Conservation (phyloP, 2,888 invertebrate genomes). For the Leucophora obtusa region DNA sequence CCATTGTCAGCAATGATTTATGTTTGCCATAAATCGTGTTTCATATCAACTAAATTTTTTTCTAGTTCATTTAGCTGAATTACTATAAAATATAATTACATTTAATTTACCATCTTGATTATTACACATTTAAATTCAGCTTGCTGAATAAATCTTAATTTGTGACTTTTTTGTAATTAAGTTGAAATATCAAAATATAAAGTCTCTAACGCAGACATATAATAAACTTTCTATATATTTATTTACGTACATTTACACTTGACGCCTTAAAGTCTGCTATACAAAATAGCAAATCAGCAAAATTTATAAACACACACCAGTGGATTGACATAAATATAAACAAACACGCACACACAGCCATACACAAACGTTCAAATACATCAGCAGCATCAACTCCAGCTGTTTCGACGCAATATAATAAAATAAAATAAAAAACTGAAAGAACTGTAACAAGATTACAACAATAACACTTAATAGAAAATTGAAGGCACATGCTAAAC, state of each 20-base stretch:
- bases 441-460: conserved; percentile 56
- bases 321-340: conserved; percentile 46
- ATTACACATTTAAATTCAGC: too few species aligned
- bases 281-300: conserved; percentile 57
- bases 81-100: too few species aligned
- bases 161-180: too few species aligned
- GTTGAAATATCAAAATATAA: background rate
- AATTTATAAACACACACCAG: conserved; percentile 39
- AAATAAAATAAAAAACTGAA: conserved; percentile 10
- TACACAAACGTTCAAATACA: background rate
- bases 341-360: conserved; percentile 9
- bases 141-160: too few species aligned
- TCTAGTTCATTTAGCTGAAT: too few species aligned
- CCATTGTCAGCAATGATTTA: too few species aligned
- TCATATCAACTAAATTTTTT: too few species aligned
- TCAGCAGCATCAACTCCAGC: conserved; percentile 45
- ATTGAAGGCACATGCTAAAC: conserved; percentile 61
- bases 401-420: conserved; percentile 49
- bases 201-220: background rate
- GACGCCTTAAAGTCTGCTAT: conserved; percentile 51
- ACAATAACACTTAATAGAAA: conserved; percentile 55
- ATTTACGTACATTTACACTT: background rate
- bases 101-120: too few species aligned
- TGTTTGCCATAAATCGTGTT: too few species aligned
- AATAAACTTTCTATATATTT: background rate